A percentile compares a stretch with the other conserved stretches of the same genome.
phyloP scores from a whole-genome alignment of 64 coral and sea anemone genomes.

The Acropora tenuis region DNA sequence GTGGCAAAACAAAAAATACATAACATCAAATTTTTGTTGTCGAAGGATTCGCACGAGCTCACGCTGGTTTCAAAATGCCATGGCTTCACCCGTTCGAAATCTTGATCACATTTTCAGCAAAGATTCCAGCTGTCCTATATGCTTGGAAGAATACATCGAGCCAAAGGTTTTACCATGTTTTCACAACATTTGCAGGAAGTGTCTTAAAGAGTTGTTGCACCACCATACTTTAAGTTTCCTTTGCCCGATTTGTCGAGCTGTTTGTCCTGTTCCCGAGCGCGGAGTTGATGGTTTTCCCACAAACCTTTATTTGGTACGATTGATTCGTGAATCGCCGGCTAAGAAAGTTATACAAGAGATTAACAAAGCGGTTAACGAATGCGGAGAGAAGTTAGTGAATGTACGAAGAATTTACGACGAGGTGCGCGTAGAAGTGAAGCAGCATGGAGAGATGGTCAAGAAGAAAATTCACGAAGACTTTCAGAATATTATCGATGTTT shows the following conservation, averaged over 20 bases:
- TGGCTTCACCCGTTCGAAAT: constrained; percentile 34
- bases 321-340: constrained; percentile 66
- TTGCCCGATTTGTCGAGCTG: constrained; percentile 73
- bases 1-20: constrained; percentile 18
- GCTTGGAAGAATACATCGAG: constrained; percentile 70
- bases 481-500: constrained; percentile 73
- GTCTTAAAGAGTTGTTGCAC: constrained; percentile 58
- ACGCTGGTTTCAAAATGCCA: background rate
- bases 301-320: constrained; percentile 37
- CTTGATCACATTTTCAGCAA: constrained; percentile 46
- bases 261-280: constrained; percentile 39
- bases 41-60: background rate
- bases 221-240: constrained; percentile 26
- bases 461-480: constrained; percentile 63
- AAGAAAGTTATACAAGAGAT: constrained; percentile 71
- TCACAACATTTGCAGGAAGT: constrained; percentile 72
- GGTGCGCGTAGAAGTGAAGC: constrained; percentile 23
- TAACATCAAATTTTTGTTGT: background rate
- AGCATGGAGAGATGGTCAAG: constrained; percentile 53
- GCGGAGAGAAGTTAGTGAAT: constrained; percentile 35
- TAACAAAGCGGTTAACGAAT: constrained; percentile 53
- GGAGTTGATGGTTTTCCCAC: constrained; percentile 56
- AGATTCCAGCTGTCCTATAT: constrained; percentile 64
- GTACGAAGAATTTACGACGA: constrained; percentile 49
- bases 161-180: constrained; percentile 73